phyloP scores from a whole-genome alignment of 2,797 vertebrate genomes.

The Sebastes steindachneri region DNA sequence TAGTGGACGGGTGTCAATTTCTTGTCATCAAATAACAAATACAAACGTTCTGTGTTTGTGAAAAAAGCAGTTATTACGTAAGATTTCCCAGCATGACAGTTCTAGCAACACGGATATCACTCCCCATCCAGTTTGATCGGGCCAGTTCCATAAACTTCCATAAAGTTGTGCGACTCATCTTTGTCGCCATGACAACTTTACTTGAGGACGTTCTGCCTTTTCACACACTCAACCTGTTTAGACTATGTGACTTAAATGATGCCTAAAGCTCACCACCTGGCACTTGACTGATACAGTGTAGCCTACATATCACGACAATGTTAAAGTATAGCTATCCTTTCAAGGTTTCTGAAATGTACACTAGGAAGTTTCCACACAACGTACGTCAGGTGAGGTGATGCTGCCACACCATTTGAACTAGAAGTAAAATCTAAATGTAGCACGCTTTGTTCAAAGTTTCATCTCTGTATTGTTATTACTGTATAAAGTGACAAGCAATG shows the following conservation, averaged over 20 bases:
- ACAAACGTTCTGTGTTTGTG: background rate
- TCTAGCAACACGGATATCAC: background rate
- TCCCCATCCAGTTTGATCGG: background rate
- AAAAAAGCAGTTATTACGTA: background rate
- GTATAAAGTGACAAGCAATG: background rate
- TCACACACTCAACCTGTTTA: too few relatives aligned
- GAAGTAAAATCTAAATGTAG: background rate
- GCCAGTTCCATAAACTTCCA: background rate
- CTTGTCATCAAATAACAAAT: slow-evolving; percentile 1
- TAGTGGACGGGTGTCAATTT: background rate
- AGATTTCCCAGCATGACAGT: background rate
- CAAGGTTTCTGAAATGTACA: background rate
- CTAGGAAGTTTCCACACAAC: background rate
- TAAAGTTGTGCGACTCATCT: background rate
- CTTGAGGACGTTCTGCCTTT: background rate
- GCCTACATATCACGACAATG: background rate
- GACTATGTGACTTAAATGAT: too few relatives aligned
- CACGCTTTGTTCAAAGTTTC: background rate
- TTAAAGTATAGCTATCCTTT: background rate
- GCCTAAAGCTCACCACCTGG: too few relatives aligned
- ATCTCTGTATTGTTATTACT: background rate
- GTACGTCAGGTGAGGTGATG: background rate
- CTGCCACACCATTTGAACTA: too few relatives aligned
- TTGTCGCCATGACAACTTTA: background rate
- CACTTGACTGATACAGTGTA: too few relatives aligned